phyloP scores from a whole-genome alignment of 1,140 invertebrate genomes.

The Drosophila guanche region DNA sequence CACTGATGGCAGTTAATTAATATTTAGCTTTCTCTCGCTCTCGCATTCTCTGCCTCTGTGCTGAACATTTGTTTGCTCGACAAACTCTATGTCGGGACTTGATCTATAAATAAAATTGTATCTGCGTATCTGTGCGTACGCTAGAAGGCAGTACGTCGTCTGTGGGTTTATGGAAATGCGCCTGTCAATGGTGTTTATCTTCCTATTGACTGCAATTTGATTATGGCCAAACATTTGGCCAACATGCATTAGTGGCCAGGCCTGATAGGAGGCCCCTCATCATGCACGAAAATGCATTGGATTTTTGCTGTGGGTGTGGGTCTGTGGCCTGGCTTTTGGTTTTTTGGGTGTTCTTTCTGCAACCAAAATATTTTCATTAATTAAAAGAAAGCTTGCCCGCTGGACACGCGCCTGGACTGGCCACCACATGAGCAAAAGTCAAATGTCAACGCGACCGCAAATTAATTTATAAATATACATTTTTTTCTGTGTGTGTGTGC shows the following conservation, averaged over 20 bases:
- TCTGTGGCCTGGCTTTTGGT: background rate
- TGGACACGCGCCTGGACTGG: slow-evolving; percentile 9
- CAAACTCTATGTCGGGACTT: background rate
- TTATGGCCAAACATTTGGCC: slow-evolving; percentile 65
- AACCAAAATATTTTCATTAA: slow-evolving; percentile 68
- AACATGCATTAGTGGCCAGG: slow-evolving; percentile 42
- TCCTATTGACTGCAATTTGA: slow-evolving; percentile 64
- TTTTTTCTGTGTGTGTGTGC: slow-evolving; percentile 15
- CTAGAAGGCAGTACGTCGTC: background rate
- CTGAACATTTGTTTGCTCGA: slow-evolving; percentile 35
- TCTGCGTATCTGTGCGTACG: background rate
- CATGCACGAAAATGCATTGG: slow-evolving; percentile 8
- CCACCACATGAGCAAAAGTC: slow-evolving; percentile 60
- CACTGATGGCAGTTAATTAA: slow-evolving; percentile 66
- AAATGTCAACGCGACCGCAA: slow-evolving; percentile 74
- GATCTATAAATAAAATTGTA: slow-evolving; percentile 21
- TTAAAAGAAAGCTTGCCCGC: slow-evolving; percentile 58
- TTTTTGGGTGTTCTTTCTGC: background rate
- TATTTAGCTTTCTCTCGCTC: slow-evolving; percentile 58
- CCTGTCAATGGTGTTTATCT: slow-evolving; percentile 50
- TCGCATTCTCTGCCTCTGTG: slow-evolving; percentile 33
- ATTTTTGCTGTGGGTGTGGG: slow-evolving; percentile 1
- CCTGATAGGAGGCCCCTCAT: background rate
- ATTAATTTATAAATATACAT: slow-evolving; percentile 60
- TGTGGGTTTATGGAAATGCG: slow-evolving; percentile 6